Evolutionary conservation across 2,797 vertebrate genomes (phyloP).

Genomic region (Scomberomorus guttatus): DNA sequence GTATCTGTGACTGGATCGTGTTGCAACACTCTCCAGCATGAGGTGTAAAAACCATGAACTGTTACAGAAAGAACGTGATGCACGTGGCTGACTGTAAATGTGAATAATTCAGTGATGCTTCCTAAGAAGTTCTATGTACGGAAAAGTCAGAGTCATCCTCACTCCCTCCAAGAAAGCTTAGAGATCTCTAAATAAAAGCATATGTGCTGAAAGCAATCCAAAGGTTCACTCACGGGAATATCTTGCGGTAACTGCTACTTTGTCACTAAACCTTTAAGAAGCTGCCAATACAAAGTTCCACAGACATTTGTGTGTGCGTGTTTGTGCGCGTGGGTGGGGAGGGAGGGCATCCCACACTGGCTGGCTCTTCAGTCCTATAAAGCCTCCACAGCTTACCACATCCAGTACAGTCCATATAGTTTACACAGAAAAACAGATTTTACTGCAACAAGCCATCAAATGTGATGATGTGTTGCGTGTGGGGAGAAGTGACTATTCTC

Average conservation of each 20-base stretch:
- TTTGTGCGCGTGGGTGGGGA: constrained; percentile 13
- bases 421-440: constrained; percentile 72
- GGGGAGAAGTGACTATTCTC: constrained; percentile 64
- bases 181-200: constrained; percentile 80
- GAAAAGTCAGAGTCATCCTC: constrained; percentile 72
- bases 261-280: constrained; percentile 76
- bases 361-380: constrained; percentile 60
- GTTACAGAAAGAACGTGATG: constrained; percentile 34
- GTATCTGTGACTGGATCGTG: constrained; percentile 16
- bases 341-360: constrained; percentile 55
- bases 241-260: constrained; percentile 76
- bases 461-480: constrained; percentile 77
- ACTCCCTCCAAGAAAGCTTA: constrained; percentile 46
- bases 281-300: constrained; percentile 71
- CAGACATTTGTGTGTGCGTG: constrained; percentile 45
- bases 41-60: constrained; percentile 37
- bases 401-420: constrained; percentile 63
- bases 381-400: constrained; percentile 65
- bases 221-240: constrained; percentile 77
- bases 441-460: constrained; percentile 65
- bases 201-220: constrained; percentile 76
- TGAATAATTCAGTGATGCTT: constrained; percentile 46
- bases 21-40: constrained; percentile 3
- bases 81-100: constrained; percentile 36
- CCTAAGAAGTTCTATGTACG: constrained; percentile 47